Conservation (phyloP, 2,113 vertebrate species). For the Urocolius indicus region DNA sequence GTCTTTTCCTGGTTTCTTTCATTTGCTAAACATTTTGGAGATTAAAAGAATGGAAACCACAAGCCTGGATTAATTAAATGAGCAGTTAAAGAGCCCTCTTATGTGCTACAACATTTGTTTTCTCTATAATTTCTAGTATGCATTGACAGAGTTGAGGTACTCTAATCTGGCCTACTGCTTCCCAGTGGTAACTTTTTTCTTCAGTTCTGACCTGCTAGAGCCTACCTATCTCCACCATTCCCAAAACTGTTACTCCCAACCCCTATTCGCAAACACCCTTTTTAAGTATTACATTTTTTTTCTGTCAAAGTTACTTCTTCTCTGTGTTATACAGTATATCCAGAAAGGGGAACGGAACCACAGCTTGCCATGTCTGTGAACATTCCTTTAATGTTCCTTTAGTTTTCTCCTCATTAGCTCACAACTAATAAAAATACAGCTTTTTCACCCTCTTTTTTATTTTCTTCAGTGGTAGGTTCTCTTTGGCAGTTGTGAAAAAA, state of each 20-base stretch:
- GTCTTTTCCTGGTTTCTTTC: background rate
- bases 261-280: background rate
- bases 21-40: background rate
- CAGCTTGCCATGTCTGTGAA: background rate
- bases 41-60: background rate
- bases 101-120: background rate
- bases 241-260: background rate
- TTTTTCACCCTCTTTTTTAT: background rate
- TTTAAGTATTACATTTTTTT: background rate
- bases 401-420: background rate
- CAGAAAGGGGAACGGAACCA: background rate
- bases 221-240: background rate
- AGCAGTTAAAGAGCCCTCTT: background rate
- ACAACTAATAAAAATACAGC: background rate
- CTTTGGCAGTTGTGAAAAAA: background rate
- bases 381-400: background rate
- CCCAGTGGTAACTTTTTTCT: background rate
- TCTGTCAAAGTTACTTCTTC: background rate
- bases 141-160: background rate
- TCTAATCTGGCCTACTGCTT: background rate
- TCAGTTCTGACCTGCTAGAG: background rate
- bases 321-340: background rate
- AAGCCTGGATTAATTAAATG: background rate
- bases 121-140: background rate
- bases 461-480: background rate